Conservation (phyloP, 2,888 invertebrate genomes). For the Ophonus ardosiacus region DNA sequence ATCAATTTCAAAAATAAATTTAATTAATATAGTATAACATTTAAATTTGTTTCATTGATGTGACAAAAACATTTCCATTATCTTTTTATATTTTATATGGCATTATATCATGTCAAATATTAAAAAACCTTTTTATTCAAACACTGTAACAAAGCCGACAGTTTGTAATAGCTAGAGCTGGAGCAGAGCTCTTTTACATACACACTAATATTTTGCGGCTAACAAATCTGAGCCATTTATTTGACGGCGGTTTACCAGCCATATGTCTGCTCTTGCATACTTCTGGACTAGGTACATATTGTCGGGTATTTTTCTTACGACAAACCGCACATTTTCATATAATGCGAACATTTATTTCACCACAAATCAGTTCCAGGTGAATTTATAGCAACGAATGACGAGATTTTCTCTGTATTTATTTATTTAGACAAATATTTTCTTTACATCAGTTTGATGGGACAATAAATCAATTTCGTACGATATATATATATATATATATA, state of each 20-base stretch:
- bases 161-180: background rate
- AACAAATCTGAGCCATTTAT: background rate
- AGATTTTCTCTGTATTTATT: background rate
- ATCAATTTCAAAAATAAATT: too few relatives aligned
- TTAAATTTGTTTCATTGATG: background rate
- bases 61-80: background rate
- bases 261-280: background rate
- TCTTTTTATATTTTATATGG: background rate
- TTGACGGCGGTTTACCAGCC: background rate
- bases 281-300: background rate
- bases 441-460: too few relatives aligned
- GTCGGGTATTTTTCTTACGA: constrained; percentile 9
- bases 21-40: background rate
- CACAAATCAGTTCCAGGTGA: background rate
- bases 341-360: constrained; percentile 18
- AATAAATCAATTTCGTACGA: too few relatives aligned
- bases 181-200: background rate
- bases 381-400: background rate
- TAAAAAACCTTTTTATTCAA: background rate
- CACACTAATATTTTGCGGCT: constrained; percentile 5
- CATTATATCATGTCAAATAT: background rate
- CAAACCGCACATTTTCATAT: constrained; percentile 5
- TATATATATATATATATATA: too few relatives aligned
- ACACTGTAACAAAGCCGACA: background rate
- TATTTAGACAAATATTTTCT: background rate